phyloP scores from a whole-genome alignment of 1,140 invertebrate species.

The Rhizoglyphus robini region DNA sequence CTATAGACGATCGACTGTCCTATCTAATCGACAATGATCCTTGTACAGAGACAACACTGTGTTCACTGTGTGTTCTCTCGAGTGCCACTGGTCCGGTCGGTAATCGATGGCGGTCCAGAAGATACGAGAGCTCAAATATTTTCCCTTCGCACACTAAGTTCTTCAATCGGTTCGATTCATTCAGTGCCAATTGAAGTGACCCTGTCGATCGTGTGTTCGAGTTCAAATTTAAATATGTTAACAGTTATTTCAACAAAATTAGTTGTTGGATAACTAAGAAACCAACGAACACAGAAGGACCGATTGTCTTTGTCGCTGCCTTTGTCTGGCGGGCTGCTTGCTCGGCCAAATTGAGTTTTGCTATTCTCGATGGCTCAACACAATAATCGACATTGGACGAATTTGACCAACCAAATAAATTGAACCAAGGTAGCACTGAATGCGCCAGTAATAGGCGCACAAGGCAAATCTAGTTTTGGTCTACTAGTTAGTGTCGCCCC shows the following conservation, averaged over 20 bases:
- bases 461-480: slow-evolving; percentile 12
- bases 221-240: slow-evolving; percentile 3
- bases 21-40: background rate
- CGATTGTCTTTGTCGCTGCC: background rate
- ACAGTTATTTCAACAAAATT: slow-evolving; percentile 11
- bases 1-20: slow-evolving; percentile 1
- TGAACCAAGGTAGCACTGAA: background rate
- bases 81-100: slow-evolving; percentile 7
- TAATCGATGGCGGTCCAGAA: slow-evolving; percentile 12
- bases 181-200: no score
- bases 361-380: background rate
- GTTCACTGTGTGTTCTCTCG: background rate
- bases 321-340: background rate
- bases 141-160: no score
- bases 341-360: slow-evolving; percentile 5
- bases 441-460: slow-evolving; percentile 8
- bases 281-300: no score
- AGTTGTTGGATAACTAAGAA: background rate
- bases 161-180: no score
- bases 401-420: background rate
- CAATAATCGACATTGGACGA: background rate
- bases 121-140: no score
- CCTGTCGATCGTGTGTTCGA: no score
- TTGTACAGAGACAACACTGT: background rate
- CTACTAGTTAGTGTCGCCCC: slow-evolving; percentile 1